Conservation (phyloP, 2,888 invertebrate genomes). For the Athrips mouffetella region DNA sequence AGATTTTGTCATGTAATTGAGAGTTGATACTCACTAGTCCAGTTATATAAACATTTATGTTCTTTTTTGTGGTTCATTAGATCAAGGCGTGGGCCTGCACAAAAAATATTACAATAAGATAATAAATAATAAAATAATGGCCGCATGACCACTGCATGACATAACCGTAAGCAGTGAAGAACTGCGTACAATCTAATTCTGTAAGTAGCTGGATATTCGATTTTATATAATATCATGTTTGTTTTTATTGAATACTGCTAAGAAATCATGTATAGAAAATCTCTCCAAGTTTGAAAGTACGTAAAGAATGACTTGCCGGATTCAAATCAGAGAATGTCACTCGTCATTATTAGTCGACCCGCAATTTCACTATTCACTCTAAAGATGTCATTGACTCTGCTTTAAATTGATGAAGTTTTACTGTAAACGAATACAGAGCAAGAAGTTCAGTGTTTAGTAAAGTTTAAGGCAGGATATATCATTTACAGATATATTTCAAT, state of each 20-base stretch:
- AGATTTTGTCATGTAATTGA: too few relatives aligned
- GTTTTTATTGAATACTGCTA: too few relatives aligned
- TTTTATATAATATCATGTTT: too few relatives aligned
- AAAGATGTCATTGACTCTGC: not conserved
- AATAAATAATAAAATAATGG: constrained; percentile 9
- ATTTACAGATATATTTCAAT: not conserved
- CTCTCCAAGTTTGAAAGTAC: too few relatives aligned
- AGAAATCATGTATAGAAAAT: too few relatives aligned
- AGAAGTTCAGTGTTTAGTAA: too few relatives aligned
- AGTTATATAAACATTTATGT: too few relatives aligned
- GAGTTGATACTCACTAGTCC: too few relatives aligned
- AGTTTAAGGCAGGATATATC: too few relatives aligned
- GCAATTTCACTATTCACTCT: not conserved
- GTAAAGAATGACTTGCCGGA: not conserved
- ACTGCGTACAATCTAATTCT: constrained; percentile 10
- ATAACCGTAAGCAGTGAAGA: constrained; percentile 1
- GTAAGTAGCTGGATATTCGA: too few relatives aligned
- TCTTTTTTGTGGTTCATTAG: constrained; percentile 1
- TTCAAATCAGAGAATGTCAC: not conserved
- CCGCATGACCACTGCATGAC: constrained; percentile 8
- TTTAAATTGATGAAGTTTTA: too few relatives aligned
- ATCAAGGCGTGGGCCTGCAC: not conserved
- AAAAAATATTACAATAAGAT: constrained; percentile 11
- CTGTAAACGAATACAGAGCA: too few relatives aligned
- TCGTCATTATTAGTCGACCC: not conserved